Base-by-base conservation (phyloP, 2,888 invertebrate genomes). In the Thereva unica region DNA sequence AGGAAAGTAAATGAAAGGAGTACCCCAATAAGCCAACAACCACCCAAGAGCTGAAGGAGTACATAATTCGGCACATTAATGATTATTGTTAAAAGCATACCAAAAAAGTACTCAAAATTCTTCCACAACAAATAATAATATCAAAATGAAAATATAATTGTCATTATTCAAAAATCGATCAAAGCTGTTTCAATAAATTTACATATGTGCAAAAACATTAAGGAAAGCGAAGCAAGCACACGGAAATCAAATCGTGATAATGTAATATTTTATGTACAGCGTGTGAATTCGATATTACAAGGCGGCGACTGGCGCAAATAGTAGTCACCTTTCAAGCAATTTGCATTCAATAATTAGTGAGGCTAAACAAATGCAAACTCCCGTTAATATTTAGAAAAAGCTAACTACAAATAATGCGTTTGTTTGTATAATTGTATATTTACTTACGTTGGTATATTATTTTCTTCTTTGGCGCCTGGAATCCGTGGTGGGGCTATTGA, bases 401-500 rank as follows among this genome's bases (percentile, higher is more conserved):
- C 23, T 23, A 23, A 23, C 23, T 23, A 23, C 23, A 23, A 23
- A 23, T 23, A 23, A 23, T 23, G 23, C 9, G 41, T 41, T 6
- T 41, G n/a, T 41, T 8, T 41, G 6, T 41, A 41, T 41, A 41
- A 41, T n/a, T n/a, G n/a, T n/a, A n/a, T n/a, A 4, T 55, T 8
- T 42, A 84, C 86, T 85, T 82, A 87, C 87, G 84, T 82, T 70
- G 84, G 83, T 64, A 85, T 73, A 66, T 71, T 75, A 66, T 70
- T 74, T 67, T 81, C 82, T 76, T 85, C 81, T 75, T 87, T 86
- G 71, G 85, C 85, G 64, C 82, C 84, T 72, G 86, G 82, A 72
- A 86, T 86, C 70, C 85, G 82, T 40, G 86, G 85, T 41, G 91
- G 90, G 57, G 93, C 90, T 70, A 94, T 94, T 72, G 93, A 93